Percentiles rank a stretch among this genome's conserved stretches.
Evolutionary conservation across 2,888 invertebrate species (phyloP).

Genomic region (Pollenia amentaria): DNA sequence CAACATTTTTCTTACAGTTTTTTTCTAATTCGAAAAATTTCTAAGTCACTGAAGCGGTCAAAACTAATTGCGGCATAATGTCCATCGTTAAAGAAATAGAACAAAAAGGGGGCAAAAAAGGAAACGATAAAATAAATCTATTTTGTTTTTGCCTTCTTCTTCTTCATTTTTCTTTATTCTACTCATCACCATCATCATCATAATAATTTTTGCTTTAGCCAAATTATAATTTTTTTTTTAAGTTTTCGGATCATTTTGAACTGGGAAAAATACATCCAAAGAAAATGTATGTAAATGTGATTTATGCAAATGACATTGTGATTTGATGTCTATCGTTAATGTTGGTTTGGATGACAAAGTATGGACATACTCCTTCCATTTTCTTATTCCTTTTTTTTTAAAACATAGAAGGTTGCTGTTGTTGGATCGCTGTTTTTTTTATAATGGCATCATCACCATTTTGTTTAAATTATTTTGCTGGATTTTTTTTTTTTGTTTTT

Average conservation of each 20-base stretch:
- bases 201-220: slow-evolving; percentile 40
- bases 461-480: slow-evolving; percentile 60
- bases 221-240: background rate
- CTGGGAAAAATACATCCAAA: slow-evolving; percentile 35
- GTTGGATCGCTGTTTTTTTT: slow-evolving; percentile 12
- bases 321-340: slow-evolving; percentile 69
- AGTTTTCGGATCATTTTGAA: slow-evolving; percentile 3
- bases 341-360: slow-evolving; percentile 29
- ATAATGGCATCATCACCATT: slow-evolving; percentile 51
- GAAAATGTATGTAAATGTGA: slow-evolving; percentile 71
- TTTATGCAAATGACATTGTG: slow-evolving; percentile 75
- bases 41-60: slow-evolving; percentile 70
- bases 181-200: slow-evolving; percentile 44
- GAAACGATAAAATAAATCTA: slow-evolving; percentile 23
- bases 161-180: background rate
- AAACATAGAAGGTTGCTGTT: slow-evolving; percentile 39
- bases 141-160: background rate
- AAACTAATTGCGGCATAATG: slow-evolving; percentile 75
- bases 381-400: background rate
- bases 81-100: slow-evolving; percentile 29
- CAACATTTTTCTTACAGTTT: slow-evolving; percentile 13
- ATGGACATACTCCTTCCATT: slow-evolving; percentile 12
- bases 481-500: slow-evolving; percentile 49
- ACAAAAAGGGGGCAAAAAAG: background rate
- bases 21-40: slow-evolving; percentile 28